Percentiles rank a stretch among this genome's conserved stretches.
Conservation (phyloP, 2,113 vertebrate species). For the Terrapene triunguis region DNA sequence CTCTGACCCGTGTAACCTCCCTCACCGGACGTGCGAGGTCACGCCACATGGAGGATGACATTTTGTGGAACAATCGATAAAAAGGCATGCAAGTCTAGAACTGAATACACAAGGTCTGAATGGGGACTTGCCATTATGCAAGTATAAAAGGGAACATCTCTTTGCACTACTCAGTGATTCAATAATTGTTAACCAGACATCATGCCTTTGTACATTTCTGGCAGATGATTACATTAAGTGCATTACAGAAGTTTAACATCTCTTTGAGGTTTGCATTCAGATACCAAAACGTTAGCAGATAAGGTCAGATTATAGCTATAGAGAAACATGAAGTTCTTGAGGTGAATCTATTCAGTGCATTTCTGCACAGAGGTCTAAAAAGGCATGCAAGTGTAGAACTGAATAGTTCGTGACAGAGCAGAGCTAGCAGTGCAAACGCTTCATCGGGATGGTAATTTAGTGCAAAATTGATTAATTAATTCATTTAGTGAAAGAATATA, state of each 20-base stretch:
- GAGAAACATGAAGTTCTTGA: background rate
- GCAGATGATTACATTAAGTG: background rate
- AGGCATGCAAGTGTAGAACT: background rate
- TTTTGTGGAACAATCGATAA: background rate
- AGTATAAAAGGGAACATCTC: background rate
- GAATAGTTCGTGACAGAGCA: background rate
- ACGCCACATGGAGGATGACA: background rate
- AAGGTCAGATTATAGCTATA: background rate
- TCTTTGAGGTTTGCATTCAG: background rate
- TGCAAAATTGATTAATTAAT: background rate
- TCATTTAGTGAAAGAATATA: background rate
- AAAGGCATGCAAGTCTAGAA: background rate
- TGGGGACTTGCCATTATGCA: background rate
- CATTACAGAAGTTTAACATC: background rate
- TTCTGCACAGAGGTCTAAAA: background rate
- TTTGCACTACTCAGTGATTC: background rate
- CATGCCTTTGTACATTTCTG: background rate
- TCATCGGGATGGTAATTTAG: background rate
- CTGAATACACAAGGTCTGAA: background rate
- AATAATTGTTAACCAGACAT: background rate
- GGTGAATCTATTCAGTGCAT: background rate
- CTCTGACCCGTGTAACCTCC: background rate
- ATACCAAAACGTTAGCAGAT: background rate
- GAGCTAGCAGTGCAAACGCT: background rate
- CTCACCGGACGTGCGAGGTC: background rate